Evolutionary conservation across 2,113 vertebrate species (phyloP).

Genomic region (Gobiocypris rarus): DNA sequence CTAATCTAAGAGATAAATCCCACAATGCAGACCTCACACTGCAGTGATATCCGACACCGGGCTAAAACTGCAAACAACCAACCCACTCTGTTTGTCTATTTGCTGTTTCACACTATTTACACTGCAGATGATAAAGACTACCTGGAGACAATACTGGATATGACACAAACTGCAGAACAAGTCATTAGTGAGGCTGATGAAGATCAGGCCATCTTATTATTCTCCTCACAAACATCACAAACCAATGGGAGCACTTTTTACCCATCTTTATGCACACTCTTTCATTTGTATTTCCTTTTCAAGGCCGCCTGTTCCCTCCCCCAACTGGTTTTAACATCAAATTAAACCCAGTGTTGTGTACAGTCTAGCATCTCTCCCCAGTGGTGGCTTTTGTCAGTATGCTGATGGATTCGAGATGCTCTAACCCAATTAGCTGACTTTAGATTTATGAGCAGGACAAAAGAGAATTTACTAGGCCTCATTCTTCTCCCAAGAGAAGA

Average conservation of each 20-base stretch:
- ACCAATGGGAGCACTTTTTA: background rate
- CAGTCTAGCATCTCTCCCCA: background rate
- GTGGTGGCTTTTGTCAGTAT: background rate
- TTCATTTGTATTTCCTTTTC: background rate
- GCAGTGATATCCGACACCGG: background rate
- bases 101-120: slow-evolving; percentile 16
- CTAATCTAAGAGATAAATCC: slow-evolving; percentile 43
- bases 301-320: background rate
- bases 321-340: background rate
- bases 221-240: slow-evolving; percentile 10
- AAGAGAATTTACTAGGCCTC: slow-evolving; percentile 4
- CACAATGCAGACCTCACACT: slow-evolving; percentile 34
- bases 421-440: slow-evolving; percentile 10
- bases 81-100: background rate
- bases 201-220: background rate
- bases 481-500: background rate
- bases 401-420: slow-evolving; percentile 18
- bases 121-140: background rate
- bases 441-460: slow-evolving; percentile 22
- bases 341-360: background rate
- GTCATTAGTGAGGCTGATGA: background rate
- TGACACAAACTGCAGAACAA: background rate
- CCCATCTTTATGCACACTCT: background rate
- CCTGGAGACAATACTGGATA: background rate
- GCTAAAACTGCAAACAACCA: background rate